Conservation (phyloP, 2,888 invertebrate genomes). For the Bembecia ichneumoniformis region DNA sequence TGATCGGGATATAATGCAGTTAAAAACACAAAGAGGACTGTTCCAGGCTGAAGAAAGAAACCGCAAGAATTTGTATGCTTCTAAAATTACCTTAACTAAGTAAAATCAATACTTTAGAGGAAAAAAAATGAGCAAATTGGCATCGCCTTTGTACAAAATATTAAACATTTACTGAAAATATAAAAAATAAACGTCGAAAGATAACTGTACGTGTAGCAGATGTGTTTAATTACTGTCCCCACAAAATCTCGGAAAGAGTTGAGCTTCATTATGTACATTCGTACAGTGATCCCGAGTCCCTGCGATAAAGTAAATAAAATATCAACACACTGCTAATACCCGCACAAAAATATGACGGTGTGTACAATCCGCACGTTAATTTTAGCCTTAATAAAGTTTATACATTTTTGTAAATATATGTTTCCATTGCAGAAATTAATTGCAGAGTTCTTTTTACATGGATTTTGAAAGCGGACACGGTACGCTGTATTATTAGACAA, state of each 20-base stretch:
- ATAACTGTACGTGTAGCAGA: conserved; percentile 57
- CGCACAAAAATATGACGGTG: conserved; percentile 42
- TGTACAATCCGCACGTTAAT: conserved; percentile 35
- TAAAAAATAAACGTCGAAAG: conserved; percentile 35
- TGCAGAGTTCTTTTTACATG: conserved; percentile 44
- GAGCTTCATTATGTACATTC: conserved; percentile 56
- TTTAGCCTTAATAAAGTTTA: conserved; percentile 57
- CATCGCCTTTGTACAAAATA: conserved; percentile 19
- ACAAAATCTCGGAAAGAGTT: conserved; percentile 56
- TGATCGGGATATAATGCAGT: no score
- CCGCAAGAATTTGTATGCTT: no score
- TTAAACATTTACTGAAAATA: conserved; percentile 32
- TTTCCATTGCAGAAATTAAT: conserved; percentile 46
- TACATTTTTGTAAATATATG: conserved; percentile 49
- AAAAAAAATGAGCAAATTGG: no score
- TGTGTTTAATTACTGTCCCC: conserved; percentile 67
- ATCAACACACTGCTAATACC: conserved; percentile 55
- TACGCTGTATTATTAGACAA: conserved; percentile 39
- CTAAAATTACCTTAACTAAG: no score
- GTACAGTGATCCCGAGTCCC: conserved; percentile 36
- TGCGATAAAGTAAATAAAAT: conserved; percentile 62
- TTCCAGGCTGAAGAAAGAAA: no score
- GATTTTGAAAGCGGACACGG: conserved; percentile 14
- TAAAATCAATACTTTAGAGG: no score
- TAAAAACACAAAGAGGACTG: no score